Base-by-base conservation (phyloP, 2,113 vertebrate species). In the Aix galericulata region DNA sequence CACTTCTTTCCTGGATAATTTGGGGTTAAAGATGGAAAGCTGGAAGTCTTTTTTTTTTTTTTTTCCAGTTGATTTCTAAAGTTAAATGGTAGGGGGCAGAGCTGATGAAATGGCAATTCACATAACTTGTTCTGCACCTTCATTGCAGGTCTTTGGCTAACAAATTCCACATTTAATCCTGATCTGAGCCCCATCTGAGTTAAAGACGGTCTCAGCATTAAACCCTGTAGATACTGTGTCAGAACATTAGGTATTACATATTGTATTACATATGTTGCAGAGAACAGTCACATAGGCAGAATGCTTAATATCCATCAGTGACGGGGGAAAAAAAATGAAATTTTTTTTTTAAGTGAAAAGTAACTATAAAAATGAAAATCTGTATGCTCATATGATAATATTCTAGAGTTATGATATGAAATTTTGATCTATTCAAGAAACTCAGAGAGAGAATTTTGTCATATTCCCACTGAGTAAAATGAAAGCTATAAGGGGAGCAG, bases 21-120 rank as follows among this genome's bases (percentile, higher is more conserved):
- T 95, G 68, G 34, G 15, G 42, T 76, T 94, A 76, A 87, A 74
- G 40, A 13, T 91, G 94, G 68, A n/a, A 68, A 85, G 82, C 82
- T 29, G 53, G 10, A 73, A 71, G 62, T 52, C 34, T 40, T 40
- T 40, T 40, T 40, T 40, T 13, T 40, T 38, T 84, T 89, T 77
- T 42, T 32, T 82, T 83, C 76, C 1, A 2, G 29, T 91, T 95
- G 5, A 25, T 91, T 91, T 71, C 58, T 89, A 78, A 76, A 73
- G 8, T 90, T 86, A 59, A 59, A 48, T 34, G 13, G 38, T 89
- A 71, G 12, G 42, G n/a, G 29, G 74, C 78, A 34, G 21, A 88
- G 72, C 42, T 78, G 77, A 67, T 58, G 36, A 88, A 96, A 78
- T 79, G 40, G 27, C 83, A 91, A 13, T 55, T 2, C 2, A 10